Conservation (phyloP, 2,888 invertebrate species). For the Schizaphis graminum region DNA sequence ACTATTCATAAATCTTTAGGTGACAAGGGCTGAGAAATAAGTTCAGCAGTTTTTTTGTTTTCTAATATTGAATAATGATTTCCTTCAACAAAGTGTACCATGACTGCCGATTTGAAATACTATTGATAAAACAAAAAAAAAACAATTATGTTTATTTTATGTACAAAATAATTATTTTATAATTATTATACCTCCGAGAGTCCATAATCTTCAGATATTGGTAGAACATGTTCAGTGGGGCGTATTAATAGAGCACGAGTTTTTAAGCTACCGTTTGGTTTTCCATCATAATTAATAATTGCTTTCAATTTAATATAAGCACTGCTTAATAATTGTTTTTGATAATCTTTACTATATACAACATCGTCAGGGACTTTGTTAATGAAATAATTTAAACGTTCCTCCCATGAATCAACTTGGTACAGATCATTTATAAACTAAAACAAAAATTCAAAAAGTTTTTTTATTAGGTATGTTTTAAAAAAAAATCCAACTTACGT, state of each 20-base stretch:
- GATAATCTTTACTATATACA: conserved; percentile 71
- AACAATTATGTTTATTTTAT: not conserved
- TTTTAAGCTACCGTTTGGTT: conserved; percentile 71
- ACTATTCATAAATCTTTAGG: conserved; percentile 8
- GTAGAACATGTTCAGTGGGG: conserved; percentile 75
- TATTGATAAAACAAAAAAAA: conserved; percentile 68
- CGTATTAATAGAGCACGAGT: conserved; percentile 77
- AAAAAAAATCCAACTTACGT: conserved; percentile 61
- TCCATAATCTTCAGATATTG: conserved; percentile 78
- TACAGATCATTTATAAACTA: conserved; percentile 68
- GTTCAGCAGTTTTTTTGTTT: conserved; percentile 76
- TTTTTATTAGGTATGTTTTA: not conserved
- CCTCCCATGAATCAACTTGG: conserved; percentile 74
- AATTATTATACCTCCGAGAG: conserved; percentile 71
- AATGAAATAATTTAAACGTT: conserved; percentile 74
- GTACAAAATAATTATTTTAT: not conserved
- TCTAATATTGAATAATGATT: conserved; percentile 81
- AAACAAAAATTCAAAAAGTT: conserved; percentile 35
- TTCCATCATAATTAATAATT: conserved; percentile 72
- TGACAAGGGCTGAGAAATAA: conserved; percentile 74
- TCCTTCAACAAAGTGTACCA: conserved; percentile 79
- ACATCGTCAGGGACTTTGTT: conserved; percentile 68
- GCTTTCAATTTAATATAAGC: conserved; percentile 75
- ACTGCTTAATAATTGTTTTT: conserved; percentile 71
- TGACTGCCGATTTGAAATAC: conserved; percentile 75